Base-by-base conservation (phyloP, 2,113 vertebrate genomes). In the Atherinomorus stipes region DNA sequence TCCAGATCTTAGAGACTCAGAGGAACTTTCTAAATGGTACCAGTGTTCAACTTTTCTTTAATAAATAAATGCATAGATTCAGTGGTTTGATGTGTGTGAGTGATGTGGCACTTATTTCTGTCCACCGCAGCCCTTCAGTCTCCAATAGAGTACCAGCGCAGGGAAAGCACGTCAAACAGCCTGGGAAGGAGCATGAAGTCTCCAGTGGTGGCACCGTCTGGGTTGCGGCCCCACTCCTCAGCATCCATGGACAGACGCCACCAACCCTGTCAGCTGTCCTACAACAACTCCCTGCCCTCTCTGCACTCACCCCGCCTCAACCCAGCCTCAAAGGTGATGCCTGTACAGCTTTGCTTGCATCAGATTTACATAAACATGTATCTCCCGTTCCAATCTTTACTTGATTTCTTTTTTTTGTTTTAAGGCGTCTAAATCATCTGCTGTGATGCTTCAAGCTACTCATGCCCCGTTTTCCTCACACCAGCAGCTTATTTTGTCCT, bases 21-120 rank as follows among this genome's bases (percentile, higher is more conserved):
- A 93, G 95, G 64, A 94, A 97, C 91, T 97, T 97, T 85, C 94
- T 97, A 7, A 97, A 96, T n/a, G 96, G 96, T 97, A 78, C 21
- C 10, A 25, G 13, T 31, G 49, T 45, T 50, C 8, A 63, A 2
- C 25, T 44, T 66, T 53, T 57, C 63, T 15, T 42, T 15, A 22
- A 2, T 61, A 34, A 21, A 58, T 11, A 10, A 21, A 58, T 11
- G 7, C 1, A 10, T 22, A 71, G 8, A 62, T 64, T 19, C 9
- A 25, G 21, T 3, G 21, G 6, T 54, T 21, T 7, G 28, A 22
- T 57, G n/a, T 4, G 0, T 72, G 11, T 52, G 42, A 64, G 11
- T 61, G 18, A 71, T 60, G 25, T 51, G 13, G 62, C 59, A 8
- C 52, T 25, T 65, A 60, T 34, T 58, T 74, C 57, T 78, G 23